Conservation (phyloP, 2,888 invertebrate species). For the Cistogaster globosa region DNA sequence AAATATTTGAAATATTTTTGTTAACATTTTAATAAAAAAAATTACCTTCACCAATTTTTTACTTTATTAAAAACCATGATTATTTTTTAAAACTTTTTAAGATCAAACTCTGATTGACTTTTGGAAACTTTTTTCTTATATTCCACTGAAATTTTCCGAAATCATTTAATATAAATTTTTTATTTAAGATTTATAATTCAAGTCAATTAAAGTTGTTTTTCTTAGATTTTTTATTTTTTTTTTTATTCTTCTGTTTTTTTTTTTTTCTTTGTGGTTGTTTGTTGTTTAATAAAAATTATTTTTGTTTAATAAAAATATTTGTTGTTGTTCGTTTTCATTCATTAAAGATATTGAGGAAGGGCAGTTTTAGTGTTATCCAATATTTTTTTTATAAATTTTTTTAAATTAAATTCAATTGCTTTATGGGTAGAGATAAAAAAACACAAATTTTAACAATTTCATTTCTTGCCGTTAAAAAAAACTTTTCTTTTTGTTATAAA, state of each 20-base stretch:
- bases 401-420: too few species aligned
- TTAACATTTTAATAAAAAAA: constrained; percentile 48
- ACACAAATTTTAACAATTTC: too few species aligned
- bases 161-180: background rate
- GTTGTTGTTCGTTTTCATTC: constrained; percentile 14
- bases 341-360: constrained; percentile 24
- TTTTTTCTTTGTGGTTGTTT: constrained; percentile 11
- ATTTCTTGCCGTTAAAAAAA: too few species aligned
- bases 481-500: too few species aligned
- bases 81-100: constrained; percentile 61
- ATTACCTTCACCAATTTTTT: constrained; percentile 68
- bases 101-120: background rate
- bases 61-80: constrained; percentile 48
- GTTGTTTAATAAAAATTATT: constrained; percentile 38
- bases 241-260: background rate
- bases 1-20: constrained; percentile 12
- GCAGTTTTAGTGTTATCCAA: constrained; percentile 35
- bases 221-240: constrained; percentile 10
- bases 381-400: constrained; percentile 1
- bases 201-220: constrained; percentile 20
- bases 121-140: background rate
- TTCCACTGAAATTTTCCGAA: background rate
- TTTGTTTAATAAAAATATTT: constrained; percentile 31
- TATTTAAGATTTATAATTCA: constrained; percentile 36
- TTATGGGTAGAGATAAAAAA: too few species aligned